A percentile compares a stretch with the other conserved stretches of the same genome.
Evolutionary conservation across 2,797 vertebrate species (phyloP).

Genomic region (Myotis planiceps): DNA sequence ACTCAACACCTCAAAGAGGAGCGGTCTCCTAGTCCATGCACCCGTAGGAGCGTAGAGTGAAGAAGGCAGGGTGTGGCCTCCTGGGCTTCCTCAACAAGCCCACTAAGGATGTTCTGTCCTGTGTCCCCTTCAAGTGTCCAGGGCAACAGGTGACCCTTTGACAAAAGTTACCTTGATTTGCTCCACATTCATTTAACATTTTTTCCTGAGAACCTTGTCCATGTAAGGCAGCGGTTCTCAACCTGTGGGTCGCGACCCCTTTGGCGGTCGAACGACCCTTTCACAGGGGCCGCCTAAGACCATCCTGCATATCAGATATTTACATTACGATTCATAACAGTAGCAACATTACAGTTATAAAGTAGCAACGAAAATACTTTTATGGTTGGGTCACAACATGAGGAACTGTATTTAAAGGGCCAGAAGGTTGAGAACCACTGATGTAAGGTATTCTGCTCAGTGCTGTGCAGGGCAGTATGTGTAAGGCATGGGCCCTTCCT

Average conservation of each 20-base stretch:
- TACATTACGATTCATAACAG: too few species aligned
- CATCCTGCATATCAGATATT: too few species aligned
- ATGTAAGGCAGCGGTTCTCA: not conserved
- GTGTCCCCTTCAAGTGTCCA: not conserved
- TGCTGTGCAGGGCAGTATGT: not conserved
- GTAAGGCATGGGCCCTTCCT: not conserved
- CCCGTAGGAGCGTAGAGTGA: not conserved
- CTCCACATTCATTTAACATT: not conserved
- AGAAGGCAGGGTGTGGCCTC: not conserved
- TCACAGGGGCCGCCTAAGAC: too few species aligned
- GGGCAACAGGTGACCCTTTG: not conserved
- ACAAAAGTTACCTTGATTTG: not conserved
- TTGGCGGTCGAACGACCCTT: too few species aligned
- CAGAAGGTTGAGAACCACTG: too few species aligned
- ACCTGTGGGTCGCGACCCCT: too few species aligned
- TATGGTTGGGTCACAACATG: too few species aligned
- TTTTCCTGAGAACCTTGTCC: not conserved
- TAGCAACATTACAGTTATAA: too few species aligned
- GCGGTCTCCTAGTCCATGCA: not conserved
- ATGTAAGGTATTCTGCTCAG: not conserved
- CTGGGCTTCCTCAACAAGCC: not conserved
- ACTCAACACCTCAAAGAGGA: not conserved
- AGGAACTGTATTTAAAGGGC: too few species aligned
- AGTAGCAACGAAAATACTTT: too few species aligned
- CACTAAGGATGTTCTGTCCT: not conserved